phyloP scores from a whole-genome alignment of 1,140 invertebrate species.

The Drosophila pseudoobscura region DNA sequence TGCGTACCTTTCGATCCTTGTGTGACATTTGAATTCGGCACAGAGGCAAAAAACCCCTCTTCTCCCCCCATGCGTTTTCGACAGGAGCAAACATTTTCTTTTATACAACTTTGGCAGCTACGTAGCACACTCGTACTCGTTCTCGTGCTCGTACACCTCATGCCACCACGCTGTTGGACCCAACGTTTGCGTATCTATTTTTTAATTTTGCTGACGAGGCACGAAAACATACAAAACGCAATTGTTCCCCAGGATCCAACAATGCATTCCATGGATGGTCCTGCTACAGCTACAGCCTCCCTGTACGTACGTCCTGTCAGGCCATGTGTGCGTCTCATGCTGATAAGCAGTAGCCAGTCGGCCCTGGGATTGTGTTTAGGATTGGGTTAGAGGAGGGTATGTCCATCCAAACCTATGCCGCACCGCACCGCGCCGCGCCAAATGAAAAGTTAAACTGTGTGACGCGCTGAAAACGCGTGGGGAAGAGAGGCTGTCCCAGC shows the following conservation, averaged over 20 bases:
- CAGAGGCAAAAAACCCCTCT: constrained; percentile 6
- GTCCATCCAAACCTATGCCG: too few species aligned
- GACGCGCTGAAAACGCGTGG: constrained; percentile 56
- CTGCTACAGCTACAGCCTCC: constrained; percentile 8
- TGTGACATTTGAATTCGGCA: constrained; percentile 78
- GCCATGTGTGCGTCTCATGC: constrained; percentile 78
- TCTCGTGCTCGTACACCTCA: neutral
- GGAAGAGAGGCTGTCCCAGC: constrained; percentile 1
- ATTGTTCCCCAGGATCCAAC: constrained; percentile 71
- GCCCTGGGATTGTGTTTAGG: neutral
- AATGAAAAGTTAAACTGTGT: constrained; percentile 82
- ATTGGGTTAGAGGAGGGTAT: neutral
- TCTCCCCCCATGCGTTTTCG: neutral
- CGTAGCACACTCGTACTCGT: neutral
- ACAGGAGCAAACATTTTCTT: constrained; percentile 54
- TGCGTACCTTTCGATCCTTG: constrained; percentile 81
- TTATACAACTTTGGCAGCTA: constrained; percentile 55
- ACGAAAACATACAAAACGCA: constrained; percentile 79
- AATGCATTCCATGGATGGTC: constrained; percentile 67
- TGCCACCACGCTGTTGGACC: neutral
- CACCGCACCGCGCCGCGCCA: constrained; percentile 32
- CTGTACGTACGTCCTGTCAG: constrained; percentile 24
- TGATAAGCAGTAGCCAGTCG: constrained; percentile 65
- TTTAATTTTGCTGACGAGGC: constrained; percentile 81
- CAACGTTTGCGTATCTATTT: constrained; percentile 75